These are phyloP conservation scores for Tautogolabrus adspersus DNA, from an alignment of 2,113 vertebrate genomes.

Conservation along the genomic window DNA sequence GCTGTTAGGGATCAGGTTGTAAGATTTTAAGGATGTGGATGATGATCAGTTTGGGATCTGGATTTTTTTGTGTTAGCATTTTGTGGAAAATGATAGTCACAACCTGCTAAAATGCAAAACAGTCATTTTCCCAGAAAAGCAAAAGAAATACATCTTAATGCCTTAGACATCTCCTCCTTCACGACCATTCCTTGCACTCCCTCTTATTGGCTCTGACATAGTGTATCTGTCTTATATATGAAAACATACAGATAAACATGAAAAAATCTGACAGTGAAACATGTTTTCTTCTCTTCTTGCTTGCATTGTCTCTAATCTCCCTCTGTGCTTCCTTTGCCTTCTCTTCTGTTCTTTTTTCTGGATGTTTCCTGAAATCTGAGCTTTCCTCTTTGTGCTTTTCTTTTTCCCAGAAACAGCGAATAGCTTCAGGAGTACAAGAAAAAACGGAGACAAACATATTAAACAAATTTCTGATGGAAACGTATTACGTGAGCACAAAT, in stretches of 20 bases:
- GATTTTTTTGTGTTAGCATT: neutral
- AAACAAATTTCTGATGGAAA: no score
- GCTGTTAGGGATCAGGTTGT: slow-evolving; percentile 70
- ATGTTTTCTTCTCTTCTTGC: neutral
- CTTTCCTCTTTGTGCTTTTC: slow-evolving; percentile 31
- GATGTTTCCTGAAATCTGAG: slow-evolving; percentile 25
- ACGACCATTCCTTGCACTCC: no score
- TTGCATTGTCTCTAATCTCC: no score
- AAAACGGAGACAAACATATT: neutral
- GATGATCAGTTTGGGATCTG: neutral
- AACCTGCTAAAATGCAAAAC: no score
- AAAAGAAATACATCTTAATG: no score
- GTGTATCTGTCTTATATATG: neutral
- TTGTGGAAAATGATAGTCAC: neutral
- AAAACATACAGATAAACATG: neutral
- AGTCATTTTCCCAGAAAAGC: no score
- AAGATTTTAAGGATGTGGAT: slow-evolving; percentile 47
- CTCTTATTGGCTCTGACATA: neutral
- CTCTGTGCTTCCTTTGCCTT: neutral
- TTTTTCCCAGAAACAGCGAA: neutral
- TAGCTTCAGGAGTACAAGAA: slow-evolving; percentile 10
- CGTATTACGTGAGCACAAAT: neutral
- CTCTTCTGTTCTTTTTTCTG: slow-evolving; percentile 3
- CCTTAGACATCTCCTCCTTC: neutral
- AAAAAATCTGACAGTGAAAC: neutral